phyloP scores from a whole-genome alignment of 2,888 invertebrate species.

The Aradus depressus region DNA sequence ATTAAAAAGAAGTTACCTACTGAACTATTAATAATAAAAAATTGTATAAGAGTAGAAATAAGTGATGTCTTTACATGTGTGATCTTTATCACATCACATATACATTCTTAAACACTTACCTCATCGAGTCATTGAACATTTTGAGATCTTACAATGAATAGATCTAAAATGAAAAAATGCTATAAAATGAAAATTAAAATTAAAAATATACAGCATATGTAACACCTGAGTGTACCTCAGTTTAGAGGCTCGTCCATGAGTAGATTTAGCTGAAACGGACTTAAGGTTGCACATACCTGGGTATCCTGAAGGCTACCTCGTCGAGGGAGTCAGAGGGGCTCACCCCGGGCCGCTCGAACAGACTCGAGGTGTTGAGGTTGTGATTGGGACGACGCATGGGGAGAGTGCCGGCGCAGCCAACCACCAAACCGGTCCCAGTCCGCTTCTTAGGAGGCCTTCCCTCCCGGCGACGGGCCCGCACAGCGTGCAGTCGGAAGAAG shows the following conservation, averaged over 20 bases:
- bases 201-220: too few relatives aligned
- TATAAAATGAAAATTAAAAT: too few relatives aligned
- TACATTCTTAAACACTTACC: too few relatives aligned
- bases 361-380: conserved; percentile 63
- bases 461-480: conserved; percentile 48
- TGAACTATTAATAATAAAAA: too few relatives aligned
- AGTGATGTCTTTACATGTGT: too few relatives aligned
- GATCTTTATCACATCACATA: too few relatives aligned
- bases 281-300: conserved; percentile 50
- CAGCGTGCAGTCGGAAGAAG: conserved; percentile 88
- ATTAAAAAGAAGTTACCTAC: too few relatives aligned
- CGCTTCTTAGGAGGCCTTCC: conserved; percentile 27
- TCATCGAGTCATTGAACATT: too few relatives aligned
- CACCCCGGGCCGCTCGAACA: conserved; percentile 73
- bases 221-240: too few relatives aligned
- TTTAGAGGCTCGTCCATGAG: not conserved
- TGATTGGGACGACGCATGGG: conserved; percentile 43
- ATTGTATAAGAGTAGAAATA: too few relatives aligned
- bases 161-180: too few relatives aligned
- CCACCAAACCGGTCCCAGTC: conserved; percentile 36
- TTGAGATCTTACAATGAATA: too few relatives aligned
- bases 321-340: conserved; percentile 81
- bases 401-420: conserved; percentile 35
- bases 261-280: not conserved
- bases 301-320: conserved; percentile 84